Conservation (phyloP, 2,888 invertebrate genomes). For the Digitonthophagus gazella region DNA sequence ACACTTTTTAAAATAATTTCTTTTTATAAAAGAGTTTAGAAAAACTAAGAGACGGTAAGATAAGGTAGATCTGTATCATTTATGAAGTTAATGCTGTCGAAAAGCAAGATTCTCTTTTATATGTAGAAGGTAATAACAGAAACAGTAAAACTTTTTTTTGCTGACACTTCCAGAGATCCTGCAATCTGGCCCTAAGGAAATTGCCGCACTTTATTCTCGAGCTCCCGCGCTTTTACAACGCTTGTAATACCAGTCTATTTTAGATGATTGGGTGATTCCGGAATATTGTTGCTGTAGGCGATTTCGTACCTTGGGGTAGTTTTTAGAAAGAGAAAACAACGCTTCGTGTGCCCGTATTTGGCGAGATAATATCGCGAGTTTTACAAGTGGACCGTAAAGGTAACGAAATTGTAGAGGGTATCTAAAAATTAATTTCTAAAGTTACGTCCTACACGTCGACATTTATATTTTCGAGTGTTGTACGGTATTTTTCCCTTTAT, state of each 20-base stretch:
- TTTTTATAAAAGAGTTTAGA: background rate
- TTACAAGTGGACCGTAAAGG: background rate
- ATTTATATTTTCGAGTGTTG: background rate
- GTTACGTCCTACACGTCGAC: background rate
- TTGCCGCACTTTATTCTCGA: conserved; percentile 15
- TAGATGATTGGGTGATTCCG: conserved; percentile 11
- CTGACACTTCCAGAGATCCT: background rate
- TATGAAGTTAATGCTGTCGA: background rate
- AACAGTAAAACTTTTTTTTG: conserved; percentile 16
- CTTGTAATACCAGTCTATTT: conserved; percentile 8
- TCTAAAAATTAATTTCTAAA: background rate
- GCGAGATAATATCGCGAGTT: background rate
- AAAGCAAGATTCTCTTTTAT: background rate
- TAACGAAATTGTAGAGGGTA: too few relatives aligned
- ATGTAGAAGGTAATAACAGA: conserved; percentile 12
- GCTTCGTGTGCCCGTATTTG: background rate
- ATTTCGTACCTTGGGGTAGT: background rate
- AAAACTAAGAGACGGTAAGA: background rate
- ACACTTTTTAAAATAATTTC: background rate
- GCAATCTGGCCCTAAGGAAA: conserved; percentile 15
- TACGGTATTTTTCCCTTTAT: background rate
- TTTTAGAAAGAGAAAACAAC: background rate
- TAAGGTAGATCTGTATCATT: background rate
- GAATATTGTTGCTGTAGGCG: background rate
- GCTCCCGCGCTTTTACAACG: conserved; percentile 11